Evolutionary conservation across 2,113 vertebrate genomes (phyloP).

Genomic region (Orcinus orca): DNA sequence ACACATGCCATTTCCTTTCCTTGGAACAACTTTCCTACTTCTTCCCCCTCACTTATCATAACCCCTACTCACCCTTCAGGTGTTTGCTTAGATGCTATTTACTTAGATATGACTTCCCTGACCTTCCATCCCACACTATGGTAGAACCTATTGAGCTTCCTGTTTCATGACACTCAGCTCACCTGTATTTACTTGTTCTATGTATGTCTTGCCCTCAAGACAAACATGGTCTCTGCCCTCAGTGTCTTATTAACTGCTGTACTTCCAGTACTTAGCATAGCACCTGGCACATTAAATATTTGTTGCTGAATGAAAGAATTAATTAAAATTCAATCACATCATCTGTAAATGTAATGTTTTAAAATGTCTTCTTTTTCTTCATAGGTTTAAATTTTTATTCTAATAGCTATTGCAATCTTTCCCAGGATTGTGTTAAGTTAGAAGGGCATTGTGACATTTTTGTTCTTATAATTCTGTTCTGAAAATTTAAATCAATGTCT

Average conservation of each 20-base stretch:
- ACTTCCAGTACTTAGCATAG: background rate
- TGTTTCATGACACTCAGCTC: background rate
- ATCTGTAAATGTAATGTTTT: background rate
- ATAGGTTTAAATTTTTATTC: background rate
- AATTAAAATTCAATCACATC: background rate
- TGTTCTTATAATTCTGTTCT: background rate
- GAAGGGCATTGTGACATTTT: background rate
- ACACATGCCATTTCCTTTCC: background rate
- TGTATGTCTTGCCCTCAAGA: background rate
- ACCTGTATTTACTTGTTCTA: background rate
- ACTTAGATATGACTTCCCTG: background rate
- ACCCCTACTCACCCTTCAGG: background rate
- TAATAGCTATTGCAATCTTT: background rate
- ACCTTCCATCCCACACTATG: background rate
- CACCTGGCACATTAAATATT: background rate
- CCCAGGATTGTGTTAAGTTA: background rate
- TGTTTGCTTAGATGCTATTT: background rate
- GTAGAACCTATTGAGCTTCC: background rate
- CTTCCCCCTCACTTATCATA: background rate
- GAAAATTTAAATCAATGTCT: background rate
- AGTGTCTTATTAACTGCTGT: background rate
- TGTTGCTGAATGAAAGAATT: conserved; percentile 7
- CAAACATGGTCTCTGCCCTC: conserved; percentile 12
- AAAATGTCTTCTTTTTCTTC: background rate
- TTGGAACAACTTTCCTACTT: background rate